Percentiles rank a stretch among this genome's conserved stretches.
Conservation (phyloP, 2,797 vertebrate genomes). For the Amniataba percoides region DNA sequence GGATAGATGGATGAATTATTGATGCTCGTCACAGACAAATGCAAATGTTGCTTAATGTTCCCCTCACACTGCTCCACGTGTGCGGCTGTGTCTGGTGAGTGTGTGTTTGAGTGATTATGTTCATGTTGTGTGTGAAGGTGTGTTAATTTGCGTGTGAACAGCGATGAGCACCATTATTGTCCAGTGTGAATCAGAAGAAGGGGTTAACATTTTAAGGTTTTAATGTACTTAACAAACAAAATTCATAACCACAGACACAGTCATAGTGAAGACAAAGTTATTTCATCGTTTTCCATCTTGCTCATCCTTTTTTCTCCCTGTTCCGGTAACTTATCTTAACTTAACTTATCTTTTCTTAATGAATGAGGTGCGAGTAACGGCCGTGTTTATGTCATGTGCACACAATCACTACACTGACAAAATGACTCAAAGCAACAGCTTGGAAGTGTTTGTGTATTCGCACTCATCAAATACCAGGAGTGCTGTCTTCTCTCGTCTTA, state of each 20-base stretch:
- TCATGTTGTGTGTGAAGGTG: neutral
- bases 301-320: neutral
- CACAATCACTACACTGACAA: slow-evolving; percentile 15
- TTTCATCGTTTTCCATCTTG: too few species aligned
- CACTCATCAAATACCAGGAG: neutral
- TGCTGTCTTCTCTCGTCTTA: neutral
- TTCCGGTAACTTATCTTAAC: neutral
- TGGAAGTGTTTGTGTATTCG: slow-evolving; percentile 11
- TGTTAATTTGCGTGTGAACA: neutral
- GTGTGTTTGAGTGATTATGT: neutral
- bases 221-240: neutral
- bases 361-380: neutral
- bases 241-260: neutral
- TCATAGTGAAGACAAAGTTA: neutral
- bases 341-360: neutral
- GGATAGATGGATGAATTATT: slow-evolving; percentile 55
- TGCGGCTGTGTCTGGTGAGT: neutral
- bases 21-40: slow-evolving; percentile 44
- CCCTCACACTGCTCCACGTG: neutral
- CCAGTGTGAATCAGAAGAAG: neutral
- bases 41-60: slow-evolving; percentile 55
- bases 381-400: slow-evolving; percentile 1
- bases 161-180: neutral
- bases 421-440: neutral
- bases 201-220: neutral